Evolutionary conservation across 2,113 vertebrate species (phyloP).

Genomic region (Amazona guildingii): DNA sequence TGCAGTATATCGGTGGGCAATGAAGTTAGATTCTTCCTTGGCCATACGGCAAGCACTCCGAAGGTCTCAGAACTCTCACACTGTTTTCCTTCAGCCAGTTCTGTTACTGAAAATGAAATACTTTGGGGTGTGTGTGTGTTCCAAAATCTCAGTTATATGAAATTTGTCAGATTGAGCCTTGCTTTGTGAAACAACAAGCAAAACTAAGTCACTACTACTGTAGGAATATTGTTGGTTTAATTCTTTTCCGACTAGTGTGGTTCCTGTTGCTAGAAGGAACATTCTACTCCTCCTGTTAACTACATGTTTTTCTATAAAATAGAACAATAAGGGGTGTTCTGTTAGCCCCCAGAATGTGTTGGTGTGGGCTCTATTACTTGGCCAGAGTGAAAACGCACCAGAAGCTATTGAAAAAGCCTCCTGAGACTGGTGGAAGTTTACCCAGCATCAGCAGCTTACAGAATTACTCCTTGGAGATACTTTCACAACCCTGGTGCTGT

Average conservation of each 20-base stretch:
- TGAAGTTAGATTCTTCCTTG: not conserved
- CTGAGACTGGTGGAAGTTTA: not conserved
- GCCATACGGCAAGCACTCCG: not conserved
- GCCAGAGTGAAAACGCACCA: not conserved
- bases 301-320: accelerated
- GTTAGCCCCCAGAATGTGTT: not conserved
- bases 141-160: not conserved
- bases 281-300: not conserved
- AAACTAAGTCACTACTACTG: not conserved
- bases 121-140: not conserved
- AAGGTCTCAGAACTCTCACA: not conserved
- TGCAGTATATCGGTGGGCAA: accelerated
- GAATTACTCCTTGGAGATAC: not conserved
- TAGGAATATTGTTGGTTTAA: not conserved
- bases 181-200: not conserved
- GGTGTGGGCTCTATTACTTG: not conserved
- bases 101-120: not conserved
- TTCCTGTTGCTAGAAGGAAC: not conserved
- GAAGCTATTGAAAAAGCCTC: not conserved
- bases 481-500: not conserved
- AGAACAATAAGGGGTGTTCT: not conserved
- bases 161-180: not conserved
- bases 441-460: not conserved
- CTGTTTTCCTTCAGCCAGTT: not conserved
- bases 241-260: not conserved